A percentile compares a stretch with the other conserved stretches of the same genome.
Evolutionary conservation across 2,888 invertebrate genomes (phyloP).

Genomic region (Argyresthia albistria): DNA sequence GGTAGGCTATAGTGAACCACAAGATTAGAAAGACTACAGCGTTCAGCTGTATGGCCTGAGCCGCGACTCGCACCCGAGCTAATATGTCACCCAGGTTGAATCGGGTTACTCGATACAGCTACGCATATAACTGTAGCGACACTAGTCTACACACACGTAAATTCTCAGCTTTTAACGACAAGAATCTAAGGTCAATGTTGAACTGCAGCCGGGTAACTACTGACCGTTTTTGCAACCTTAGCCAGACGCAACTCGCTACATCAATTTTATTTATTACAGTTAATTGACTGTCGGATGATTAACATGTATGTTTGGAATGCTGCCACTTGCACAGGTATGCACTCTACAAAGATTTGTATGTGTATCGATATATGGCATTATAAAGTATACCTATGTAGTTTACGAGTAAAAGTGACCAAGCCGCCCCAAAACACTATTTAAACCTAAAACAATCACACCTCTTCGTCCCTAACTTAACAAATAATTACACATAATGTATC

Average conservation of each 20-base stretch:
- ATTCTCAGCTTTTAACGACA: constrained; percentile 46
- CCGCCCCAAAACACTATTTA: too few relatives aligned
- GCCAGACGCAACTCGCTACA: too few relatives aligned
- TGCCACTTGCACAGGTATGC: constrained; percentile 1
- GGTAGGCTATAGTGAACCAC: constrained; percentile 50
- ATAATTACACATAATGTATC: too few relatives aligned
- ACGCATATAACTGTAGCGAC: too few relatives aligned
- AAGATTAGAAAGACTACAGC: constrained; percentile 54
- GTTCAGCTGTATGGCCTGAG: constrained; percentile 57
- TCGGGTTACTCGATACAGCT: constrained; percentile 18
- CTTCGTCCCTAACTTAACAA: too few relatives aligned
- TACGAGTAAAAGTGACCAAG: too few relatives aligned
- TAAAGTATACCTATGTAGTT: too few relatives aligned
- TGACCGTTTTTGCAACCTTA: constrained; percentile 9
- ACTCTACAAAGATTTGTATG: too few relatives aligned
- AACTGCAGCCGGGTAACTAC: constrained; percentile 26
- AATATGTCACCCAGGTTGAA: constrained; percentile 59
- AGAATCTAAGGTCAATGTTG: constrained; percentile 45
- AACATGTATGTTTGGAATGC: constrained; percentile 4
- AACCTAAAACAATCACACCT: too few relatives aligned
- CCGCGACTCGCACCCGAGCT: constrained; percentile 49
- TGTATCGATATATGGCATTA: too few relatives aligned
- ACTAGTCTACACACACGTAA: constrained; percentile 23
- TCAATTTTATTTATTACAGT: neutral
- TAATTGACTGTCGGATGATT: constrained; percentile 4